Evolutionary conservation across 2,888 invertebrate species (phyloP), one percentile per base, ranked within the genome.

Genomic region (Drosophila neutralis): DNA sequence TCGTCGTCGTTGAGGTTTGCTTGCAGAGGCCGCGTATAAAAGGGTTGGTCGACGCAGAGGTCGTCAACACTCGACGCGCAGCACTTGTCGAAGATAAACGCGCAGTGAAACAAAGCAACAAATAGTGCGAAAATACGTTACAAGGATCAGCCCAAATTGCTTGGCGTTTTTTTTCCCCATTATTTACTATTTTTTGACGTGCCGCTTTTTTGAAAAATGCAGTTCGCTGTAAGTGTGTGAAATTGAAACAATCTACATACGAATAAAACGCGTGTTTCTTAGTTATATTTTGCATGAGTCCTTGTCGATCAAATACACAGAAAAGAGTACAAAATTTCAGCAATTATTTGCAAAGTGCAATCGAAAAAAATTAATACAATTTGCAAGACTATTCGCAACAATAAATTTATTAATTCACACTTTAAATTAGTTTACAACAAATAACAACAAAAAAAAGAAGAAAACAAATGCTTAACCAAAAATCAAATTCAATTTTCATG

Each of bases 11-110:
- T 54, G 62, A 40, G 66, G 36, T 73, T 72, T 68, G 58, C 31
- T n/a, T 49, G 67, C 54, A 59, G 70, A 78, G 81, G 57, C 72
- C 79, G 79, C 72, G 79, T 90, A 89, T 89, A 90, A 91, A 91
- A 90, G 83, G 86, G 82, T 78, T 81, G 76, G 61, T 57, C 60
- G 51, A 59, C 73, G 72, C 71, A 71, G 76, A 80, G 79, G 80
- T 81, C 70, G 78, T 60, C 81, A 87, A 88, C 90, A 90, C 77
- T 76, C 81, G 74, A 49, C 77, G 82, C 80, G 75, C 75, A 67
- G 63, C 77, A 73, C 69, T 73, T 73, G 71, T 78, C 76, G 76
- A 75, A 54, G 69, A 75, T 61, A 70, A 69, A 62, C 67, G 80
- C 58, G 31, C 52, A 27, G 61, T 21, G 68, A 33, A 60, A 49